These are phyloP conservation scores for Cryptoprocta ferox DNA, from an alignment of 2,797 vertebrate species.

Conservation along the genomic window DNA sequence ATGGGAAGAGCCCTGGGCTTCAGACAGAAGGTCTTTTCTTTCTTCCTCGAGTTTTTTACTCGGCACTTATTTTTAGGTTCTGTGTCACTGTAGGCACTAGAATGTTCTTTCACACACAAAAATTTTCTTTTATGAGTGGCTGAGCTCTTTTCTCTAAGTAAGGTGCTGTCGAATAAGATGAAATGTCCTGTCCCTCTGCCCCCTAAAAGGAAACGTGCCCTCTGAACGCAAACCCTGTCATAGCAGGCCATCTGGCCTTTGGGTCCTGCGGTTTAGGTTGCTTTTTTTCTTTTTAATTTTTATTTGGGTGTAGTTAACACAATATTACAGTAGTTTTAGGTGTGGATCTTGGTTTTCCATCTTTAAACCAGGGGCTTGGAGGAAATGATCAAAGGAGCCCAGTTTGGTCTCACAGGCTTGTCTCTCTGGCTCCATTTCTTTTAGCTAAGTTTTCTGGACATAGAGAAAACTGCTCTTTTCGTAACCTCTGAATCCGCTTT, in stretches of 20 bases:
- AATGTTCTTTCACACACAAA: neutral
- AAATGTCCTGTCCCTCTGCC: neutral
- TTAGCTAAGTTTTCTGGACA: neutral
- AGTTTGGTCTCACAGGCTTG: neutral
- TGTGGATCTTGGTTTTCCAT: neutral
- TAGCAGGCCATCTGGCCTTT: neutral
- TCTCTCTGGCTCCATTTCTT: slow-evolving; percentile 13
- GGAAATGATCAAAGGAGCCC: neutral
- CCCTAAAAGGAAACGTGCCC: neutral
- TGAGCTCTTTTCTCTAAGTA: neutral
- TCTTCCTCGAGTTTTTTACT: neutral
- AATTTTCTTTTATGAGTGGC: neutral
- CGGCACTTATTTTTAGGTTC: neutral
- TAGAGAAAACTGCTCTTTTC: slow-evolving; percentile 17
- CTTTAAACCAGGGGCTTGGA: neutral
- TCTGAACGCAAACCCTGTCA: neutral
- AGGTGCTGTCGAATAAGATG: neutral
- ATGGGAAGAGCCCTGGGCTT: neutral
- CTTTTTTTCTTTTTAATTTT: neutral
- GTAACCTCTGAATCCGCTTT: neutral
- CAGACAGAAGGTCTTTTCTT: neutral
- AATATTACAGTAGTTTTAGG: neutral
- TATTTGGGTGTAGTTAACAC: neutral
- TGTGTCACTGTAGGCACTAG: slow-evolving; percentile 9
- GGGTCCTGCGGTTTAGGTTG: neutral